phyloP scores from a whole-genome alignment of 2,113 vertebrate genomes.

The Heterochromis multidens region DNA sequence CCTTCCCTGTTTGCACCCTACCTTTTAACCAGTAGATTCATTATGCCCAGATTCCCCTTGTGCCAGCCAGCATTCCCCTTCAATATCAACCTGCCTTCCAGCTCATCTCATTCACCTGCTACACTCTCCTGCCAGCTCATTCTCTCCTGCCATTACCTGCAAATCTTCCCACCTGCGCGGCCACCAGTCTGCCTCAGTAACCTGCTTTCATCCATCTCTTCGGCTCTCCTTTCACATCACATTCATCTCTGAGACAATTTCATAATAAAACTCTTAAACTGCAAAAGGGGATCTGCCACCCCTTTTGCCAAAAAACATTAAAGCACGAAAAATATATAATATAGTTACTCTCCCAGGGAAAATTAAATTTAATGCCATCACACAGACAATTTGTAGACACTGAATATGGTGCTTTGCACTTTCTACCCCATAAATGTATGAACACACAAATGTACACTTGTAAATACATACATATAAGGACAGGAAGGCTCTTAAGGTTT shows the following conservation, averaged over 20 bases:
- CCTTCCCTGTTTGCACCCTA: background rate
- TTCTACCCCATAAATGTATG: background rate
- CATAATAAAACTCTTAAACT: background rate
- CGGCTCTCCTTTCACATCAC: background rate
- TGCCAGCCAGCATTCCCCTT: background rate
- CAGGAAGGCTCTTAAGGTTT: conserved; percentile 1
- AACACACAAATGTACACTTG: background rate
- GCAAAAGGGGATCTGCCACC: background rate
- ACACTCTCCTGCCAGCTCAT: background rate
- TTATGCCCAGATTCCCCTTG: background rate
- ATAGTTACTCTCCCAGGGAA: background rate
- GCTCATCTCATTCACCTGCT: background rate
- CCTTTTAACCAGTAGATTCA: background rate
- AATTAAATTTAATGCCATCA: background rate
- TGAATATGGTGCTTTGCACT: background rate
- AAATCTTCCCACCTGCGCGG: background rate
- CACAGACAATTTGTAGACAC: background rate
- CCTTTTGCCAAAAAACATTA: background rate
- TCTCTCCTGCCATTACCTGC: background rate
- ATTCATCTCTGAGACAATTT: background rate
- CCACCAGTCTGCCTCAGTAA: background rate
- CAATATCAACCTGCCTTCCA: background rate
- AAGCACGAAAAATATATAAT: background rate
- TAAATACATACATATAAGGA: background rate
- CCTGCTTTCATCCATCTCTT: background rate